Evolutionary conservation across 2,113 vertebrate genomes (phyloP), one percentile per base, ranked within the genome.

Genomic region (Dicrurus megarhynchus): DNA sequence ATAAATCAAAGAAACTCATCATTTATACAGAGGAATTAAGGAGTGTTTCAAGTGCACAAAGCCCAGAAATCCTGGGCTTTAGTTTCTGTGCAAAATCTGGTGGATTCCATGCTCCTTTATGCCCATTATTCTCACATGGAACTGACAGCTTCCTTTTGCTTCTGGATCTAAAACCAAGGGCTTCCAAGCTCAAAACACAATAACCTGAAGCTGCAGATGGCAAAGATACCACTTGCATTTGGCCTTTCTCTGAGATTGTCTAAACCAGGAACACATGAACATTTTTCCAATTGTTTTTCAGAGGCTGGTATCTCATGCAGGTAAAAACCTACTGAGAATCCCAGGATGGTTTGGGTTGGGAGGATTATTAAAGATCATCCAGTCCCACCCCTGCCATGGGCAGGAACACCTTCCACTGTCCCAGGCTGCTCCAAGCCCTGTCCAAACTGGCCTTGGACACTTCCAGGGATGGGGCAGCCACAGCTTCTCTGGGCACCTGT

Each of bases 1-100:
- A 97, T 28, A 80, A 89, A 95, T 17, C 95, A 70, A 82, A 95
- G 65, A 95, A 78, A 86, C 12, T 57, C 21, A 50, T 27, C 5
- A 63, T 16, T 47, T 61, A 11, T 27, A 56, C 3, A 2, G 9
- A 68, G 24, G 57, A 85, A 44, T 59, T 63, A 37, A 44, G 26
- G 52, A 82, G 16, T 14, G 27, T 33, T 33, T 80, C 50, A 65
- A 76, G 77, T 0, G 6, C 21, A 50, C 24, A 85, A 37, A 61
- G n/a, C 21, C 14, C 37, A 82, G 52, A 75, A 95, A 67, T 57
- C 19, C 44, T 26, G 10, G 26, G 32, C 20, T 88, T 90, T 30
- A 46, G 50, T 32, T 33, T 49, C 28, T 33, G 24, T 22, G 41
- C 35, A 87, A 50, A 80, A 65, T 32, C 30, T 35, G 35, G 35